Conservation (phyloP, 1,140 invertebrate species). For the Pseudomyrmex flavicornis region DNA sequence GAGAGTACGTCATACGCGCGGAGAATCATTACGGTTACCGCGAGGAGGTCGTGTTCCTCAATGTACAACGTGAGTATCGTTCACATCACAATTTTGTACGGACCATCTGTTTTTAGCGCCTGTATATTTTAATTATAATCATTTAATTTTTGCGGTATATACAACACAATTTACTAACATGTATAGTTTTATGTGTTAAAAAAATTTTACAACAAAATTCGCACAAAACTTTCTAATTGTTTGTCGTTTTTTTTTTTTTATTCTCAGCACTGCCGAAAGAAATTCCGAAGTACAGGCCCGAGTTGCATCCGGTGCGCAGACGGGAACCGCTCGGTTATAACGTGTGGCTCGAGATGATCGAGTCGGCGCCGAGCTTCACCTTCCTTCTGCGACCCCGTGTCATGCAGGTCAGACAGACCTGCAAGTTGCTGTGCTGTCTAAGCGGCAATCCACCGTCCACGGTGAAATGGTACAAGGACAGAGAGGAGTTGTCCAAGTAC, state of each 20-base stretch:
- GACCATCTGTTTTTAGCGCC: neutral
- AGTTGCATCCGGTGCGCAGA: slow-evolving; percentile 89
- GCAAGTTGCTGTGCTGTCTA: slow-evolving; percentile 98
- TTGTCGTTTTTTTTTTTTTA: neutral
- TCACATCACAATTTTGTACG: neutral
- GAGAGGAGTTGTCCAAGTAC: slow-evolving; percentile 94
- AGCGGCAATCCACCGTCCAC: slow-evolving; percentile 97
- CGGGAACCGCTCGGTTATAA: slow-evolving; percentile 93
- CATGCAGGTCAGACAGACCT: slow-evolving; percentile 97
- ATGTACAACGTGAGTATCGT: slow-evolving; percentile 94
- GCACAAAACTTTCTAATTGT: neutral
- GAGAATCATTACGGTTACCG: slow-evolving; percentile 99
- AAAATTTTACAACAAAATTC: slow-evolving; percentile 25
- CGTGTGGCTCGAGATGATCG: slow-evolving; percentile 95
- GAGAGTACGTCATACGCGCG: slow-evolving; percentile 98
- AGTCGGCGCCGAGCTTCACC: slow-evolving; percentile 96
- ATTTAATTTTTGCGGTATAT: no score
- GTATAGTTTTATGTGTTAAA: no score
- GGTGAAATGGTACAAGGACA: slow-evolving; percentile 97
- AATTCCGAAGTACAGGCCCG: slow-evolving; percentile 91
- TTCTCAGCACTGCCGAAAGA: slow-evolving; percentile 92
- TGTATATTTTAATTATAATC: no score
- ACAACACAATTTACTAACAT: no score
- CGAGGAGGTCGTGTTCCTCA: slow-evolving; percentile 98
- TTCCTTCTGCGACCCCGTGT: slow-evolving; percentile 98